These are phyloP conservation scores for Cryptocephalus primarius DNA, from an alignment of 2,888 invertebrate species.

Conservation along the genomic window DNA sequence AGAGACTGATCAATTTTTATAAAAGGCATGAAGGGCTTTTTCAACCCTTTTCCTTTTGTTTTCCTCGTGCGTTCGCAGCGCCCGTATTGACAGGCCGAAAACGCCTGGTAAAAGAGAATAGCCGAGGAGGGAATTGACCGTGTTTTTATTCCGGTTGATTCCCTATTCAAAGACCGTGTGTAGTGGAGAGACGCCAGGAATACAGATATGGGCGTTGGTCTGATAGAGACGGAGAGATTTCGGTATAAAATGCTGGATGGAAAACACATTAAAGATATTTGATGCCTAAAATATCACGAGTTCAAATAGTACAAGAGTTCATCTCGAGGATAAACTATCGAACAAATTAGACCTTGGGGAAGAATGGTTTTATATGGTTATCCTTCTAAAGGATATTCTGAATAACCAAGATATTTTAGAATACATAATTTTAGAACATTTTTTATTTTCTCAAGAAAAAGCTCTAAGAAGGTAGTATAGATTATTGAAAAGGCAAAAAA, in stretches of 20 bases:
- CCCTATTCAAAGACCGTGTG: slow-evolving; percentile 27
- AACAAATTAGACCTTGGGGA: too few species aligned
- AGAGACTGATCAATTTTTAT: slow-evolving; percentile 4
- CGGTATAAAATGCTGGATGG: neutral
- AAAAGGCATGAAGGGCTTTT: slow-evolving; percentile 5
- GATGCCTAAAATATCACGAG: neutral
- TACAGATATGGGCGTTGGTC: slow-evolving; percentile 12
- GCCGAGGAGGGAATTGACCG: slow-evolving; percentile 23
- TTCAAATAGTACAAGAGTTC: too few species aligned
- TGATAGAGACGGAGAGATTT: neutral
- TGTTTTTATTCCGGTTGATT: slow-evolving; percentile 24
- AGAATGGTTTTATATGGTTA: too few species aligned
- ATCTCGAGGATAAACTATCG: too few species aligned
- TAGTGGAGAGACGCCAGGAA: slow-evolving; percentile 22
- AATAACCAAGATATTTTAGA: too few species aligned
- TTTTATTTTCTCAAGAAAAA: too few species aligned
- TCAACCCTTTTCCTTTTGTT: slow-evolving; percentile 9
- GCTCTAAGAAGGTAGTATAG: too few species aligned
- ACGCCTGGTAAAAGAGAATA: slow-evolving; percentile 3
- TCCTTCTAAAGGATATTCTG: too few species aligned
- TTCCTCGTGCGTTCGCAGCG: slow-evolving; percentile 13
- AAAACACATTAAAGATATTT: neutral
- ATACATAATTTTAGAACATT: too few species aligned
- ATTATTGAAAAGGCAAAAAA: too few species aligned
- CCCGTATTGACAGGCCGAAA: slow-evolving; percentile 11